Percentiles rank a stretch among this genome's conserved stretches.
Evolutionary conservation across 2,113 vertebrate species (phyloP).

Genomic region (Poeciliopsis turrubarensis): DNA sequence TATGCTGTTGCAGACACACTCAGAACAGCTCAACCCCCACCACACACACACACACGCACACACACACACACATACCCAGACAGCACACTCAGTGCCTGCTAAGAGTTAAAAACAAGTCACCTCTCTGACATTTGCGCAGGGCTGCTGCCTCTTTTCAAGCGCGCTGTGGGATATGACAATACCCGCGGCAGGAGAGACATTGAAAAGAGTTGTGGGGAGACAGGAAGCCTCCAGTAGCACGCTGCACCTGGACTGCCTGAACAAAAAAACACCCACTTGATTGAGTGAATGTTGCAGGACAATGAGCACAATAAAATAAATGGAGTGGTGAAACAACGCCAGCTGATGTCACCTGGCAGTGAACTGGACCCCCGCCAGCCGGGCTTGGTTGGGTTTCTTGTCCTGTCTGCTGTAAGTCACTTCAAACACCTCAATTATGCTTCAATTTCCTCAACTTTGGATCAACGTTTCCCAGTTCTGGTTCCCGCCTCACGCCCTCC

Average conservation of each 20-base stretch:
- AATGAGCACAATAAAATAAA: conserved; percentile 71
- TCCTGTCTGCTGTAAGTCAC: conserved; percentile 54
- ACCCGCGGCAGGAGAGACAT: conserved; percentile 68
- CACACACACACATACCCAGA: conserved; percentile 11
- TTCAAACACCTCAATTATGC: conserved; percentile 48
- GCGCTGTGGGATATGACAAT: conserved; percentile 74
- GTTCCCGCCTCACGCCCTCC: not conserved
- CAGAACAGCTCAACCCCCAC: not conserved
- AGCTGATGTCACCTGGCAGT: conserved; percentile 75
- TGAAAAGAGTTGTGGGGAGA: conserved; percentile 69
- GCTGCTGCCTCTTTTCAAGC: conserved; percentile 76
- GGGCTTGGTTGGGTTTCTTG: conserved; percentile 26
- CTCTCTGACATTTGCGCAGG: conserved; percentile 73
- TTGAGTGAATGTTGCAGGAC: conserved; percentile 68
- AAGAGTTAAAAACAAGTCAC: conserved; percentile 77
- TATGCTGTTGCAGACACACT: conserved; percentile 26
- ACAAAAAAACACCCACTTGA: conserved; percentile 74
- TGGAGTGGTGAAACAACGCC: conserved; percentile 71
- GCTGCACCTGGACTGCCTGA: conserved; percentile 75
- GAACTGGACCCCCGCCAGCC: conserved; percentile 57
- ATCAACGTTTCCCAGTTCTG: conserved; percentile 44
- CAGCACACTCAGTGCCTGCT: conserved; percentile 37
- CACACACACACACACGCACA: not conserved
- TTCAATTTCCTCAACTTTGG: conserved; percentile 34
- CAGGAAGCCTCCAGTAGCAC: conserved; percentile 67